Base-by-base conservation (phyloP, 2,888 invertebrate genomes). In the Parasteatoda lunata region DNA sequence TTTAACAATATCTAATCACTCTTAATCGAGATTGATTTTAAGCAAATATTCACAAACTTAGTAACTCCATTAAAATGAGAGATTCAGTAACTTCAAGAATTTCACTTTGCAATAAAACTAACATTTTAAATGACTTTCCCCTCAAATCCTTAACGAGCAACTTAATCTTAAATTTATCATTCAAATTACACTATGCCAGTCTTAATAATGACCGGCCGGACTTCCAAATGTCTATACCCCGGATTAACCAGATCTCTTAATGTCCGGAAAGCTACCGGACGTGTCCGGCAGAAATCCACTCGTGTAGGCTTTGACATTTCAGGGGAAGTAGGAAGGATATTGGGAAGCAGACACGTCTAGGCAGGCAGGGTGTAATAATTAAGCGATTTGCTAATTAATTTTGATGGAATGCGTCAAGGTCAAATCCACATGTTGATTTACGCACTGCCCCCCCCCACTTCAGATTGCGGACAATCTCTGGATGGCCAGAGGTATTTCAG, bases 341-440 rank as follows among this genome's bases (percentile, higher is more conserved):
- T 30, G 30, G 30, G 30, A 30, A 30, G 30, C 30, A 30, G 30
- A 30, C 30, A 30, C 30, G 30, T 30, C 30, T n/a, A 13, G 59
- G 9, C 59, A 8, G 7, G 11, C 59, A 9, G 7, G 9, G 59
- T 9, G 11, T 5, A 59, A n/a, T 8, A 59, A 59, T 59, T 59
- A 76, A 65, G 76, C 76, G 64, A 76, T 76, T 76, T 64, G 47
- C 76, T 76, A 76, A 76, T 76, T 76, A 76, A 64, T 76, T 76
- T 65, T 49, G 65, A 76, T 65, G 76, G 76, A 65, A 49, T 45
- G 76, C 48, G 65, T 47, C 76, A 49, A 76, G 76, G 76, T 76
- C 49, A 9, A 15, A 76, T 76, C 76, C 48, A 30, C 73, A 45
- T 30, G 45, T 54, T 76, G 76, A 76, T 76, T 76, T 76, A 76